Base-by-base conservation (phyloP, 2,113 vertebrate genomes). In the Syngnathus typhle region DNA sequence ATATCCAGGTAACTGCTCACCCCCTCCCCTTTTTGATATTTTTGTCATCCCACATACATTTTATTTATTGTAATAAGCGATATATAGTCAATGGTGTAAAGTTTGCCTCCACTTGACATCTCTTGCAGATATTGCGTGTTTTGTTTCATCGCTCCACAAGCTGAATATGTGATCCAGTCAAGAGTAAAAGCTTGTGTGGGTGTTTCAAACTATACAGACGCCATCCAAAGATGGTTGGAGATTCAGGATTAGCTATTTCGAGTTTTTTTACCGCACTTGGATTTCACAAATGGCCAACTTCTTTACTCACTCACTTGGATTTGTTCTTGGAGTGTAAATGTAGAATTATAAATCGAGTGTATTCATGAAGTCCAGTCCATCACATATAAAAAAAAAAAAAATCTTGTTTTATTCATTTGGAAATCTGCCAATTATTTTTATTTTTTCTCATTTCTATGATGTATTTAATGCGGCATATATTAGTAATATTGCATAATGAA, bases 101-200 rank as follows among this genome's bases (percentile, higher is more conserved):
- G 10, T 32, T 56, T 56, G 6, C 54, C 54, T 32, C 27, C 60
- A 18, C 62, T 75, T 60, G 78, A 78, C 67, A 82, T 81, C 73
- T 82, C 70, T 73, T 79, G 71, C 75, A 89, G 64, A 38, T 74
- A 74, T 76, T 88, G 79, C 69, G 10, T 72, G 38, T 71, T 39
- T 73, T 65, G 68, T 64, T 71, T 52, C 69, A 81, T 38, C 52
- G 58, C 19, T 52, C n/a, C 49, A n/a, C 49, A 52, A 4, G 49
- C 71, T 83, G 82, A 79, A 76, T 76, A 74, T 76, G n/a, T 78
- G 76, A 80, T 68, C 73, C 82, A 73, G 65, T 76, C 32, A 64
- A 83, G 76, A 77, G 68, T 80, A 66, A 72, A 84, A 72, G 82
- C 78, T 32, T 79, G 75, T 74, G 76, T 72, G 78, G 55, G 68